These are phyloP conservation scores for Pseudococcus viburni DNA, from an alignment of 2,888 invertebrate species.

Conservation along the genomic window DNA sequence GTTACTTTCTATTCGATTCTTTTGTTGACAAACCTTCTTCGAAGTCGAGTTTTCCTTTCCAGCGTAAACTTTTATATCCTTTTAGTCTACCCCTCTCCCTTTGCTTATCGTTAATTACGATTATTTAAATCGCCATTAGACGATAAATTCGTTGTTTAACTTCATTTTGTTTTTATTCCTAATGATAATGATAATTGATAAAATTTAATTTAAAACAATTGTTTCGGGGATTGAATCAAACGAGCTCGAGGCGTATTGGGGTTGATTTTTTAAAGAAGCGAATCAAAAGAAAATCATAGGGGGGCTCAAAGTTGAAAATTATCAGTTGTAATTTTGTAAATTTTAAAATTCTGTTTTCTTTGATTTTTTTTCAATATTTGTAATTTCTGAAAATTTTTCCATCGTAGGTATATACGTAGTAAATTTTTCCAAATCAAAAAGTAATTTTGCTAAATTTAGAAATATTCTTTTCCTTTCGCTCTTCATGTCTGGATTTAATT, in stretches of 20 bases:
- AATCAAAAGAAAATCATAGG: too few species aligned
- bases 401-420: too few species aligned
- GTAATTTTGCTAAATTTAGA: too few species aligned
- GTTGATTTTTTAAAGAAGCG: too few species aligned
- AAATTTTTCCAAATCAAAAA: too few species aligned
- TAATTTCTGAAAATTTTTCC: too few species aligned
- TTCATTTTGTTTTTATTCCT: slow-evolving; percentile 34
- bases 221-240: slow-evolving; percentile 1
- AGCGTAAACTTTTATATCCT: slow-evolving; percentile 19
- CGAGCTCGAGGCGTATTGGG: not conserved
- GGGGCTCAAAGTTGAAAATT: too few species aligned
- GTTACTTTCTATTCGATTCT: not conserved
- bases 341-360: too few species aligned
- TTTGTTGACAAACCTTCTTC: slow-evolving; percentile 21
- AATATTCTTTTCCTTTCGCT: too few species aligned
- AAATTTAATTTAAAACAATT: slow-evolving; percentile 32
- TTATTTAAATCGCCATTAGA: slow-evolving; percentile 1
- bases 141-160: slow-evolving; percentile 2
- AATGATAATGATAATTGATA: not conserved
- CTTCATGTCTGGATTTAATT: too few species aligned
- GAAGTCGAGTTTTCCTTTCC: not conserved
- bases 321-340: too few species aligned
- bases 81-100: not conserved
- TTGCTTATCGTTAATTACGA: slow-evolving; percentile 12
- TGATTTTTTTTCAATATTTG: too few species aligned